Evolutionary conservation across 2,888 invertebrate species (phyloP), one percentile per base, ranked within the genome.

Genomic region (Limenitis arthemis): DNA sequence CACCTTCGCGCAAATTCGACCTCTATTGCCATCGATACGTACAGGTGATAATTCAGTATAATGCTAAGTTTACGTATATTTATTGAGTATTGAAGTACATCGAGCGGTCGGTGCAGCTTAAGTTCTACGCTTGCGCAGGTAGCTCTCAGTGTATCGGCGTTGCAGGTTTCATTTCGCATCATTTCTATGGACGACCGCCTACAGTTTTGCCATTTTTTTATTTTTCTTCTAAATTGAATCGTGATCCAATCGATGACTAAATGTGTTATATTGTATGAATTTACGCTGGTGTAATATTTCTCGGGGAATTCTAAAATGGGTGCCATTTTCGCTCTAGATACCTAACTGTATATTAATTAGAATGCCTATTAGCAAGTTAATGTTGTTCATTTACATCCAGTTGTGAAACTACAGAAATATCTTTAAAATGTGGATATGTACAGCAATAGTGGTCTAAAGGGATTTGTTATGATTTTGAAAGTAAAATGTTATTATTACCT

Each of bases 211-310:
- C 20, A 12, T 42, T 40, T 72, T 68, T 63, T 58, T 55, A 11
- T 49, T 55, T 64, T 56, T 56, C 60, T 55, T 68, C 62, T 67
- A 70, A 69, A 73, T 70, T 59, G 68, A 74, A 69, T 66, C 66
- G 70, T 73, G 77, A 72, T 70, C 64, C 63, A 72, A 72, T 65
- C 70, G 67, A 61, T 61, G 67, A 64, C 60, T 54, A 54, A 51
- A 53, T 6, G 20, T 5, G 40, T 49, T 44, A 38, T 43, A n/a
- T 33, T 44, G 29, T 50, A 30, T 31, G 30, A 40, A 32, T 31
- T 31, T 11, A 20, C 8, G 34, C 30, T n/a, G 32, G 20, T 36
- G 38, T 28, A 43, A 3, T 36, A 7, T 5, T 30, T 29, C 36
- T 8, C 1, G 29, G 28, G 7, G 28, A 12, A 49, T 11, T n/a